Evolutionary conservation across 2,888 invertebrate species (phyloP), one percentile per base, ranked within the genome.

Genomic region (Lacanobia wlatinum): DNA sequence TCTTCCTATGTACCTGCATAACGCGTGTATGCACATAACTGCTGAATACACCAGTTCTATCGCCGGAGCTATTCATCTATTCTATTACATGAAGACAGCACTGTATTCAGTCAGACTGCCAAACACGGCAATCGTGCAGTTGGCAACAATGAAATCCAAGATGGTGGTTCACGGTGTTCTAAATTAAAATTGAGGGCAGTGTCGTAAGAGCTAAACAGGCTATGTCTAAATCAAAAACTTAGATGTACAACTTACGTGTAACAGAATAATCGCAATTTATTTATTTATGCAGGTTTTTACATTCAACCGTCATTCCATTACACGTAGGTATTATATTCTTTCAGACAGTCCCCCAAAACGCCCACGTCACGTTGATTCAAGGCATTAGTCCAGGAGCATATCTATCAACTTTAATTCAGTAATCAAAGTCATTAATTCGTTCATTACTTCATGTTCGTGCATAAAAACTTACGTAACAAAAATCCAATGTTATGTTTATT

Each of bases 111-210:
- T 28, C 23, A 58, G 28, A 18, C 48, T 70, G 60, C 40, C 28
- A 59, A 72, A 72, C n/a, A 40, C 38, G 9, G 7, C 16, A 21
- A 18, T 38, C n/a, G 48, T 72, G 48, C 58, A 58, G 16, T 70
- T 72, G 58, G 58, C 72, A 58, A 70, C 38, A 48, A 72, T 70
- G n/a, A 23, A 56, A 56, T 40, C 23, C 12, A 71, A 71, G 46
- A 48, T 71, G 46, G 23, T 48, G 46, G 71, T 38, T 46, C 46
- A 46, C 14, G 10, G 23, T 55, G 53, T 55, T 70, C 18, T 9
- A 4, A 34, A 34, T 70, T 69, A 43, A 43, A 69, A 68, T 68
- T 16, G 40, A 12, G 16, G 38, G 53, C 16, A 12, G 34, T 34
- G 34, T 34, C 34, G 34, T 34, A 34, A 34, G 4, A 34, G 34